Evolutionary conservation across 1,140 invertebrate genomes (phyloP), one percentile per base, ranked within the genome.

Genomic region (Drosophila parvula): DNA sequence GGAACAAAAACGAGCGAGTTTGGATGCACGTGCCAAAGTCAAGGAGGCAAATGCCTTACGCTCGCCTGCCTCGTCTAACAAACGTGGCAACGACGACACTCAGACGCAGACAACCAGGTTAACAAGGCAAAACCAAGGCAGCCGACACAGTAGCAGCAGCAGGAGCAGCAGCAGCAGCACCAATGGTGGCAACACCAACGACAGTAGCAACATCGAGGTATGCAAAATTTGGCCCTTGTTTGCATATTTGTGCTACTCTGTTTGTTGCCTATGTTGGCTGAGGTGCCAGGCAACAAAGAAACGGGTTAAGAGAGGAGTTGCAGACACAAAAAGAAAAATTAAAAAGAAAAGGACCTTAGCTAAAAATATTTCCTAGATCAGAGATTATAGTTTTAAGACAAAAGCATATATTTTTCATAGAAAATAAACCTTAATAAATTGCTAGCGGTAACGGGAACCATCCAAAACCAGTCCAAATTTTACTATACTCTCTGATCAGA

Each of bases 21-120:
- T 70, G 65, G 53, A 16, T 77, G 83, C 84, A 83, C 83, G 71
- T 80, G 83, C 79, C 79, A 74, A 76, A 89, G 68, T 81, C 82
- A 88, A 76, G 79, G 70, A 82, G 82, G 79, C 73, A 86, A 86
- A 80, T 80, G 77, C 79, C 83, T 88, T 88, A 88, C 73, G 84
- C 76, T 86, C 79, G 59, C 73, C 53, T 80, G 64, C 45, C 60
- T 78, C 78, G 76, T 58, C 84, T 88, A 88, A 89, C 83, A 86
- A 89, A 88, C 79, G 80, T 73, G 83, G 57, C 59, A 74, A 53
- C 51, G 47, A 55, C 63, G 59, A 55, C 61, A 67, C 61, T 65
- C 78, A 70, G 61, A 73, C 45, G 45, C 69, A 81, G 70, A 74
- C 79, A 85, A 79, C 71, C 85, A 68, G 81, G 71, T 84, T 78